Evolutionary conservation across 2,888 invertebrate genomes (phyloP).

Genomic region (Arctia plantaginis): DNA sequence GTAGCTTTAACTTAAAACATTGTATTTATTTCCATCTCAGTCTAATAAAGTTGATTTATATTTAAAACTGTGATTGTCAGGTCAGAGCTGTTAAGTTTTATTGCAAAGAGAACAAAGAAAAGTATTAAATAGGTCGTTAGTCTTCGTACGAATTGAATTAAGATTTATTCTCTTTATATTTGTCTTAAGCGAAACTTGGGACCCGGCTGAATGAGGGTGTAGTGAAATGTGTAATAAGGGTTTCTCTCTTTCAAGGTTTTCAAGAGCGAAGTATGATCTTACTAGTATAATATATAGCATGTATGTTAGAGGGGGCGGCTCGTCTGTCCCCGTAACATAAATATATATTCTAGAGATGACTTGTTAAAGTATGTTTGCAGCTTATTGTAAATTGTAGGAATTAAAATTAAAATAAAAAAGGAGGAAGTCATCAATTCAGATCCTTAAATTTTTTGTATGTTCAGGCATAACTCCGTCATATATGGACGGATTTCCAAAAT

Average conservation of each 20-base stretch:
- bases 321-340: too few relatives aligned
- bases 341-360: too few relatives aligned
- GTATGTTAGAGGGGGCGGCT: too few relatives aligned
- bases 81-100: constrained; percentile 23
- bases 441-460: too few relatives aligned
- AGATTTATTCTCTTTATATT: constrained; percentile 17
- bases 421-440: too few relatives aligned
- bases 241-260: neutral
- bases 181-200: neutral
- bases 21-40: constrained; percentile 34
- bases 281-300: too few relatives aligned
- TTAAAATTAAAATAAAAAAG: too few relatives aligned
- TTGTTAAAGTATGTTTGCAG: too few relatives aligned
- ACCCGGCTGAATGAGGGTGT: constrained; percentile 13
- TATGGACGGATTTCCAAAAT: too few relatives aligned
- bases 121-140: neutral
- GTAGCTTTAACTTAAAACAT: constrained; percentile 15
- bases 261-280: too few relatives aligned
- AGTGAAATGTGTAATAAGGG: neutral
- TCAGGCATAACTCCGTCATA: too few relatives aligned
- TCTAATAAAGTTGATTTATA: constrained; percentile 39
- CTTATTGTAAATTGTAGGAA: too few relatives aligned
- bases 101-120: constrained; percentile 19
- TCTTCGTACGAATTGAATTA: constrained; percentile 10
- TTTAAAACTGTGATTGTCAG: constrained; percentile 29